phyloP scores from a whole-genome alignment of 2,113 vertebrate species.

The Falco punctatus region DNA sequence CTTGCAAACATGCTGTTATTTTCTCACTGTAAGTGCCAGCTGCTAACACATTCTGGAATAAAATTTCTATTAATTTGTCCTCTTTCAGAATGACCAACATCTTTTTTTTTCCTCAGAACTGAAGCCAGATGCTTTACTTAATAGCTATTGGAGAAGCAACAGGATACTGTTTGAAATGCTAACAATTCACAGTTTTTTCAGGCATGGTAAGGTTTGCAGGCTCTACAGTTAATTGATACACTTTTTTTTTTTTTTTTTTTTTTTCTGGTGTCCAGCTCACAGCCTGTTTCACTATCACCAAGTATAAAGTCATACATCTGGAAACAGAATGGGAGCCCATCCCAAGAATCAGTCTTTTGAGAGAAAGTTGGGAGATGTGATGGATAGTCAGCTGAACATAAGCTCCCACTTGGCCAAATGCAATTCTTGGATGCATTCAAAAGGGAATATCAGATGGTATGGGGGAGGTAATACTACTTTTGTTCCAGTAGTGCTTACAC shows the following conservation, averaged over 20 bases:
- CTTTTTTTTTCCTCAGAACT: conserved; percentile 12
- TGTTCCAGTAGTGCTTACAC: conserved; percentile 51
- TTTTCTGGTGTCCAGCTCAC: background rate
- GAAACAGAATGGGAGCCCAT: background rate
- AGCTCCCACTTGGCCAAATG: conserved; percentile 58
- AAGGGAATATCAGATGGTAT: conserved; percentile 43
- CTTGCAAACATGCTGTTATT: background rate
- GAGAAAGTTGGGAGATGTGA: background rate
- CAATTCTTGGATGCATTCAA: conserved; percentile 58
- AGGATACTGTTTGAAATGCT: background rate
- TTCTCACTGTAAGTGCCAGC: background rate
- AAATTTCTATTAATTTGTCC: background rate
- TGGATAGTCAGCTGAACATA: conserved; percentile 30
- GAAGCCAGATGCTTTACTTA: conserved; percentile 36
- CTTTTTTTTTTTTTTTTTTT: background rate
- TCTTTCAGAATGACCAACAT: conserved; percentile 6
- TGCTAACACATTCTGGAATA: background rate
- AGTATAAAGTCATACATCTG: conserved; percentile 33
- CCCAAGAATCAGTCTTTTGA: background rate
- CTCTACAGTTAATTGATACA: background rate
- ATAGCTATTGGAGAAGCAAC: background rate
- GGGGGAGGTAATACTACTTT: conserved; percentile 38
- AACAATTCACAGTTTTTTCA: background rate
- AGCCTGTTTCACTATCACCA: background rate
- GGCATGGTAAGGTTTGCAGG: background rate